These are phyloP conservation scores for Grallaria varia DNA, from an alignment of 2,113 vertebrate species.

Conservation along the genomic window DNA sequence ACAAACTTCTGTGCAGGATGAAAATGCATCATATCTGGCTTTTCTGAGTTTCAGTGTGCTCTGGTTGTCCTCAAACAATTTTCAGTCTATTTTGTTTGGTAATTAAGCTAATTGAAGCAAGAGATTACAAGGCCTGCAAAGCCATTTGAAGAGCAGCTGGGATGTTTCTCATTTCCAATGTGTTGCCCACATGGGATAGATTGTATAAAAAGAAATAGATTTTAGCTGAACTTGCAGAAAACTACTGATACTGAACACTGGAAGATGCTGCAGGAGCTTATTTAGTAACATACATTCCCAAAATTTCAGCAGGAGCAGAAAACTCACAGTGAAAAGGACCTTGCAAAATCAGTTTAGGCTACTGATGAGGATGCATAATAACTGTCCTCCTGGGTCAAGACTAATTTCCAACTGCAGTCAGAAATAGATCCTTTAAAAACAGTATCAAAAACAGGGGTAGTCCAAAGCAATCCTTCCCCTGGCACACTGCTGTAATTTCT, in stretches of 20 bases:
- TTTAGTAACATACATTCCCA: background rate
- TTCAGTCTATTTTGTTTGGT: background rate
- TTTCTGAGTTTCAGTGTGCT: background rate
- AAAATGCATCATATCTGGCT: background rate
- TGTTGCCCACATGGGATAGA: background rate
- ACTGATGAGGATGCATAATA: background rate
- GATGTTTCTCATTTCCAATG: background rate
- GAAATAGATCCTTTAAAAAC: background rate
- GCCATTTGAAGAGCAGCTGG: background rate
- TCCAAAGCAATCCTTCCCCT: background rate
- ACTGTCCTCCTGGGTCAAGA: background rate
- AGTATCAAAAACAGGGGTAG: background rate
- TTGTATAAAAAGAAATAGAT: background rate
- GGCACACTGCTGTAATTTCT: background rate
- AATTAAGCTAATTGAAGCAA: background rate
- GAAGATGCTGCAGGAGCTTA: background rate
- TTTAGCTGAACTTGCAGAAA: background rate
- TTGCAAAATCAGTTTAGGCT: background rate
- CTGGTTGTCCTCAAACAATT: background rate
- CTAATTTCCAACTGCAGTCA: background rate
- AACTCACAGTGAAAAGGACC: background rate
- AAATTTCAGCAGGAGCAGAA: background rate
- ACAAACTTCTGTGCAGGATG: background rate
- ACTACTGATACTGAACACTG: background rate
- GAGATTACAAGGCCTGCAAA: background rate